Evolutionary conservation across 2,113 vertebrate species (phyloP), one percentile per base, ranked within the genome.

Genomic region (Cyanoderma ruficeps): DNA sequence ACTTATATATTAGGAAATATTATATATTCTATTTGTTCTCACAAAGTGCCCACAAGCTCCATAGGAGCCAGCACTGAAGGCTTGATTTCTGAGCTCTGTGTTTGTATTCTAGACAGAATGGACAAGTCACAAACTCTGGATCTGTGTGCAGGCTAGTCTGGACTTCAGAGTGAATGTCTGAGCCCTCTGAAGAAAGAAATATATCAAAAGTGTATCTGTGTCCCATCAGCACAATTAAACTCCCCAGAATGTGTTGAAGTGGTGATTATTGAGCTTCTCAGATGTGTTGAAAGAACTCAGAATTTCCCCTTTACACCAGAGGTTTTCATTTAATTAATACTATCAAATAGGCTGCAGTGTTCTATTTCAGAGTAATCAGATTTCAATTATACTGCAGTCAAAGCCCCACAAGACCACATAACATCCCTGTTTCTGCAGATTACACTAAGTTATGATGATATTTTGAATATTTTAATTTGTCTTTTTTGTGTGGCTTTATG

Each of bases 291-390:
- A 90, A 93, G 42, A 90, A 74, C 61, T 90, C 71, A 77, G 80
- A 82, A 96, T 89, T 95, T 75, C 33, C 30, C 59, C 76, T 89
- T 94, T 95, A 70, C 75, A 91, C 80, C 47, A 87, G 92, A 89
- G 85, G 50, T 90, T 87, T 93, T 95, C 5, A 71, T 89, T 95
- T 96, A 91, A 91, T 95, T 93, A 96, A 91, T 90, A 27, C 44
- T 79, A 46, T 76, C 61, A 87, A 75, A 82, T 70, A 56, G 33
- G 21, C 23, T 78, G 42, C 53, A 82, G 49, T 82, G 69, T 85
- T 55, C 82, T 95, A 67, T 71, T 91, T 81, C 89, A 94, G 87
- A 96, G 61, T 94, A 95, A 91, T 95, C 68, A 15, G 31, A 91
- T 93, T 94, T 91, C 76, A 95, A 67, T 95, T 95, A 93, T 77